phyloP scores from a whole-genome alignment of 2,113 vertebrate genomes.

The Oenanthe melanoleuca region DNA sequence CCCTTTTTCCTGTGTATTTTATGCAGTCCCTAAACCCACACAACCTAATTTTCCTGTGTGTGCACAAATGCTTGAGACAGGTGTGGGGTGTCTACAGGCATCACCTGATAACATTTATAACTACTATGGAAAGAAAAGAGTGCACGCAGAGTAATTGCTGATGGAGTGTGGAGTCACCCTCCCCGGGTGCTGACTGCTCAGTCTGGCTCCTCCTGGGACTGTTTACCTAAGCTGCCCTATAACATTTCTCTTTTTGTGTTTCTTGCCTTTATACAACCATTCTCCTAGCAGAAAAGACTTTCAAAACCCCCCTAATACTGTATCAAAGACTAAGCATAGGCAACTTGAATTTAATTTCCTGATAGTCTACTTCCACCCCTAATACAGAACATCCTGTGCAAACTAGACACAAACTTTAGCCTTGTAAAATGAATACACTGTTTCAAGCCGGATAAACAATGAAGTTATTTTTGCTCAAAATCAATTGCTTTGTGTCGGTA shows the following conservation, averaged over 20 bases:
- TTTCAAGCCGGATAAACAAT: neutral
- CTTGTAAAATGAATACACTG: neutral
- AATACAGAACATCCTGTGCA: neutral
- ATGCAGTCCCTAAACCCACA: neutral
- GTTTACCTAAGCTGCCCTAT: neutral
- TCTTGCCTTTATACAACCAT: neutral
- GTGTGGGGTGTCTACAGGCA: neutral
- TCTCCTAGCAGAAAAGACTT: neutral
- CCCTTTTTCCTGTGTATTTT: neutral
- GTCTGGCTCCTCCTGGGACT: neutral
- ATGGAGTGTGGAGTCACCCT: fast-evolving
- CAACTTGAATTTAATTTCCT: neutral
- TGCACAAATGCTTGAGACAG: fast-evolving
- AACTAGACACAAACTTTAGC: neutral
- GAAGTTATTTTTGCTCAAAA: neutral
- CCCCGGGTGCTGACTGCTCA: neutral
- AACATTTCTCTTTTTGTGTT: neutral
- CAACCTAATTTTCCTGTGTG: neutral
- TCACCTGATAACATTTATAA: neutral
- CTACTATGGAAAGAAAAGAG: fast-evolving
- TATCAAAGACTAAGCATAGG: neutral
- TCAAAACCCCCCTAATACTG: neutral
- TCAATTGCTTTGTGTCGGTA: neutral
- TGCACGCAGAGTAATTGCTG: neutral
- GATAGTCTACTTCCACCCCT: neutral